Base-by-base conservation (phyloP, 37 sponge, comb jelly and placozoan species). In the Amphimedon queenslandica region DNA sequence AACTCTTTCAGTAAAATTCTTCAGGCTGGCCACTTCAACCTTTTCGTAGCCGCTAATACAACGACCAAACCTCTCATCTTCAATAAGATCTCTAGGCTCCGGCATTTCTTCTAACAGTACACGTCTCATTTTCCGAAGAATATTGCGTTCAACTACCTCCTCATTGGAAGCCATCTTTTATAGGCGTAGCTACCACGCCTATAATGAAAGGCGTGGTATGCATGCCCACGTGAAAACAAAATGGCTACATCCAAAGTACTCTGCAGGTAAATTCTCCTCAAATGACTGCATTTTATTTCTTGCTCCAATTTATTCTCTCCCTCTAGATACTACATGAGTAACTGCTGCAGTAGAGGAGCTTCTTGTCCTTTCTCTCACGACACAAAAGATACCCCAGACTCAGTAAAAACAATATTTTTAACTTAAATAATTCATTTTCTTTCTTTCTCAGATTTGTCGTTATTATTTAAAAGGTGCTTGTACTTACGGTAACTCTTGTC, bases 331-430 rank as follows among this genome's bases (percentile, higher is more conserved):
- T 86, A 67, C 40, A 80, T 86, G 81, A 78, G 43, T 60, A 74
- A 73, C 23, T 66, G 66, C 33, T 86, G 87, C 40, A 56, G 39
- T 35, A 74, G 80, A 56, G 87, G 87, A 21, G 71, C 57, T n/a
- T 42, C 35, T 20, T 86, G 87, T 57, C 70, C 75, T 24, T 86
- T 86, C 71, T 86, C 87, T 21, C 87, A 86, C 43, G 71, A 86
- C 53, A 75, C 67, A 74, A 70, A 67, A 6, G 53, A 73, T 33
- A 73, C 73, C n/a, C 87, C 81, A 4, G 81, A 86, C 27, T 73
- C 67, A 77, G 88, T 87, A 36, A 40, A 72, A 29, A 18, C 13
- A 8, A 47, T 18, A 18, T 47, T 47, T 8, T 47, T 18, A 47
- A 47, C 53, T 18, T 47, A 47, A 47, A 47, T 13, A 47, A 47